phyloP scores from a whole-genome alignment of 2,888 invertebrate species.

The Cataglyphis rosenhaueri region DNA sequence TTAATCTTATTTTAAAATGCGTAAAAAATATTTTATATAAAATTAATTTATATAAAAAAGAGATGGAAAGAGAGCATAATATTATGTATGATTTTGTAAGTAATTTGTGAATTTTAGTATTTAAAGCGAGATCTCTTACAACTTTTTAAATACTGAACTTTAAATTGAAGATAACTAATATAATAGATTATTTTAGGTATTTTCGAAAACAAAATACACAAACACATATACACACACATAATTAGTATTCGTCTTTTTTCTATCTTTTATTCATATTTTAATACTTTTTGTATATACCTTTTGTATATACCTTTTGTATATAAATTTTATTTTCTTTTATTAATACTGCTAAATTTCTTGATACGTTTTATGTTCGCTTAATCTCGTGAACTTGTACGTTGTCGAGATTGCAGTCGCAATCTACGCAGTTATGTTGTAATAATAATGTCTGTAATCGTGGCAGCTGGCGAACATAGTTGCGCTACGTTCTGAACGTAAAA shows the following conservation, averaged over 20 bases:
- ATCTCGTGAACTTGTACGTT: background rate
- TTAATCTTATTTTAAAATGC: background rate
- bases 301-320: no score
- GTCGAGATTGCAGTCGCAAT: conserved; percentile 28
- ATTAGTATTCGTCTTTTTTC: background rate
- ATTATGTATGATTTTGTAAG: background rate
- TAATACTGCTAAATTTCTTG: background rate
- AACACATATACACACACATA: background rate
- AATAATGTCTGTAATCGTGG: conserved; percentile 26
- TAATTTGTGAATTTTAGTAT: background rate
- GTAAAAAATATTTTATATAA: background rate
- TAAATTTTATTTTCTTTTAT: background rate
- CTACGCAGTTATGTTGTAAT: conserved; percentile 15
- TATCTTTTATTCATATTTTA: background rate
- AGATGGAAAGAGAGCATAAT: background rate
- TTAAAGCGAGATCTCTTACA: background rate
- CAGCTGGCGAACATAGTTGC: conserved; percentile 31
- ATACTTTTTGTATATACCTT: background rate
- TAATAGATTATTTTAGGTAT: background rate
- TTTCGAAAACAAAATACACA: background rate
- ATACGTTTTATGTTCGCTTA: background rate
- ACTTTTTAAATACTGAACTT: background rate
- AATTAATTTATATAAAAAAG: background rate
- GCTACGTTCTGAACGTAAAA: conserved; percentile 31
- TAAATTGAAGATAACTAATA: background rate